These are phyloP conservation scores for Leucoraja ocellata DNA, from an alignment of 2,797 vertebrate genomes.

Conservation along the genomic window DNA sequence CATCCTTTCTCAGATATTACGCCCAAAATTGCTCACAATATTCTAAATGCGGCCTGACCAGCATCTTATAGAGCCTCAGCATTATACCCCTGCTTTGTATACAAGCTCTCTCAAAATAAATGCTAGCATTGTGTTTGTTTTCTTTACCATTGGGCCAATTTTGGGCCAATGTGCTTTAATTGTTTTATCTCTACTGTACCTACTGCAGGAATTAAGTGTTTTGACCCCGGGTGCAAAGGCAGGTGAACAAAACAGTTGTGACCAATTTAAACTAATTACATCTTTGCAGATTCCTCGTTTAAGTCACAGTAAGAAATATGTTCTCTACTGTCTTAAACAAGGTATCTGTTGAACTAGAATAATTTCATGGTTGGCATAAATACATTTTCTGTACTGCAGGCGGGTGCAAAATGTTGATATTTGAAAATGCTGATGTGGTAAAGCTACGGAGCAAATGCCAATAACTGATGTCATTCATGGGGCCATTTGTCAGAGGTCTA, in stretches of 20 bases:
- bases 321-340: not conserved
- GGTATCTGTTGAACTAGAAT: not conserved
- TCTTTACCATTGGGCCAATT: too few relatives aligned
- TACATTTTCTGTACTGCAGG: not conserved
- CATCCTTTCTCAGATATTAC: too few relatives aligned
- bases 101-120: too few relatives aligned
- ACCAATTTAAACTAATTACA: not conserved
- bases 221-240: not conserved
- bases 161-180: not conserved
- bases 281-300: not conserved
- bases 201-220: not conserved
- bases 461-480: not conserved
- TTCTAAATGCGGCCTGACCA: too few relatives aligned
- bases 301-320: not conserved
- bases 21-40: too few relatives aligned
- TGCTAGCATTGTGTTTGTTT: too few relatives aligned
- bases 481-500: not conserved
- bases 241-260: not conserved
- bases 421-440: not conserved
- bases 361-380: not conserved
- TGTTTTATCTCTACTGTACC: not conserved
- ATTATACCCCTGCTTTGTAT: too few relatives aligned
- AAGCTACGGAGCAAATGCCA: not conserved
- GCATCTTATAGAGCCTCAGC: too few relatives aligned
- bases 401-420: not conserved